Conservation (phyloP, 2,113 vertebrate species). For the Pseudorectes ferrugineus region DNA sequence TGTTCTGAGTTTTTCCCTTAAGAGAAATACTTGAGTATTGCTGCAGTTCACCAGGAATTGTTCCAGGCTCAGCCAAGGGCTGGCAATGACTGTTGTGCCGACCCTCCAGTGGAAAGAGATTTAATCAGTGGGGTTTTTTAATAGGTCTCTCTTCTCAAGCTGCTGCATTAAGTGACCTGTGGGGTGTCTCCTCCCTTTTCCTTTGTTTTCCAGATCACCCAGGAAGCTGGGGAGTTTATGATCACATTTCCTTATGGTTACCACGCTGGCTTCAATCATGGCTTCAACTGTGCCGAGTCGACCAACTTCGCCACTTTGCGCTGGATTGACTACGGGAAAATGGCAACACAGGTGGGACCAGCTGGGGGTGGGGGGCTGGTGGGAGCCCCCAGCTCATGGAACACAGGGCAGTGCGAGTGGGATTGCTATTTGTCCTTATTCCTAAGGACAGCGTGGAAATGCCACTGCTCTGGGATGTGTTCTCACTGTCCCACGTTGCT, state of each 20-base stretch:
- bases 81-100: not conserved
- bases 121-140: not conserved
- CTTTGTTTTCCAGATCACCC: slow-evolving; percentile 82
- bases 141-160: not conserved
- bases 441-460: not conserved
- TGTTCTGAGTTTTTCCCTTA: not conserved
- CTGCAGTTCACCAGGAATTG: not conserved
- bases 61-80: not conserved
- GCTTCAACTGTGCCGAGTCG: slow-evolving; percentile 97
- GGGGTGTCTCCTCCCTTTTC: not conserved
- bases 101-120: not conserved
- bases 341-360: slow-evolving; percentile 86
- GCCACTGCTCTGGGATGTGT: fast-evolving
- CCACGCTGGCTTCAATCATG: slow-evolving; percentile 96
- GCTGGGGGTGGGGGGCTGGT: not conserved
- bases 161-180: not conserved
- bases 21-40: not conserved
- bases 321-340: slow-evolving; percentile 97
- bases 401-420: fast-evolving
- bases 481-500: fast-evolving
- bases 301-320: slow-evolving; percentile 96
- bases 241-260: slow-evolving; percentile 95
- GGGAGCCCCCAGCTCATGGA: not conserved
- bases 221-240: slow-evolving; percentile 97
- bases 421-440: fast-evolving